These are phyloP conservation scores for Ammodytes marinus DNA, from an alignment of 2,113 vertebrate species.

Conservation along the genomic window DNA sequence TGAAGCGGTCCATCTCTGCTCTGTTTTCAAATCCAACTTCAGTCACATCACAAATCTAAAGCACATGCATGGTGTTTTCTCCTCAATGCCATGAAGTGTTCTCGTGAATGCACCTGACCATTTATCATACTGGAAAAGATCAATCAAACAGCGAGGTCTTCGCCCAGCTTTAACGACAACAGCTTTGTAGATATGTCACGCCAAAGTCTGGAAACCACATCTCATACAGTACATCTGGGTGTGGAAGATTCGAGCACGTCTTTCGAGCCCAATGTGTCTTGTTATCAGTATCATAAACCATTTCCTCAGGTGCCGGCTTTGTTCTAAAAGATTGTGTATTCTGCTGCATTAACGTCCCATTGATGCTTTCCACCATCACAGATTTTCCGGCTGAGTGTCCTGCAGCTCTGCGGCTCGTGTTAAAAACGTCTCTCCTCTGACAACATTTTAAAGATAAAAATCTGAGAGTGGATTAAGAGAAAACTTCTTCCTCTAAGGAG, in stretches of 20 bases:
- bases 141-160: slow-evolving; percentile 31
- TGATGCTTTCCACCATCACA: slow-evolving; percentile 30
- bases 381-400: background rate
- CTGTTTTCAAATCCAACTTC: slow-evolving; percentile 17
- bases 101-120: slow-evolving; percentile 26
- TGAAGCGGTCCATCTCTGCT: background rate
- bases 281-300: slow-evolving; percentile 1
- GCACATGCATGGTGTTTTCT: slow-evolving; percentile 32
- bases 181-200: slow-evolving; percentile 15
- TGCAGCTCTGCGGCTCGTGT: slow-evolving; percentile 13
- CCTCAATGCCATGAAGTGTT: background rate
- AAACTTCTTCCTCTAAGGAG: background rate
- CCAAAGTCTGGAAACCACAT: slow-evolving; percentile 31
- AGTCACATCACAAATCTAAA: slow-evolving; percentile 49
- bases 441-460: background rate
- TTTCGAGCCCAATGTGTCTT: background rate
- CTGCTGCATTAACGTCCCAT: slow-evolving; percentile 13
- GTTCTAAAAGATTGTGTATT: background rate
- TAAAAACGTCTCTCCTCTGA: slow-evolving; percentile 23
- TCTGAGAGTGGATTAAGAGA: slow-evolving; percentile 7
- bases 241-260: background rate
- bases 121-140: slow-evolving; percentile 49
- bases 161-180: background rate
- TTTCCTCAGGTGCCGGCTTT: slow-evolving; percentile 5
- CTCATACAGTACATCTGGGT: background rate